Conservation (phyloP, 1,140 invertebrate genomes). For the Mamestra configurata region DNA sequence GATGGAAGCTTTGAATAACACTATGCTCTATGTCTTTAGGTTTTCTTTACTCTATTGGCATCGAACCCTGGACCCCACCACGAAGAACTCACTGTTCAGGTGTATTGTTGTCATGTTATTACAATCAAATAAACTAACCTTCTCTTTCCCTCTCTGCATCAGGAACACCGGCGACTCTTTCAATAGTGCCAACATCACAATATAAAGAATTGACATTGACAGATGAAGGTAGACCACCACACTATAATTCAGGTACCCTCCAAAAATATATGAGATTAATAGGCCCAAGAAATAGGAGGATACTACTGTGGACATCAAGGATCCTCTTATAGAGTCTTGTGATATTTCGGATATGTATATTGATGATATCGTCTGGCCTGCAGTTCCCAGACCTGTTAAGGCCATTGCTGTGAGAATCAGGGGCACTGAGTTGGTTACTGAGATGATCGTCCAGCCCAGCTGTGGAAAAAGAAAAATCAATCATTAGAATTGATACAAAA, state of each 20-base stretch:
- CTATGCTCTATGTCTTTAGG: too few relatives aligned
- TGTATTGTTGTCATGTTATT: too few relatives aligned
- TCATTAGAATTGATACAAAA: background rate
- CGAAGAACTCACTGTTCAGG: too few relatives aligned
- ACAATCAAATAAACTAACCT: conserved; percentile 62
- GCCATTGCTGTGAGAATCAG: conserved; percentile 65
- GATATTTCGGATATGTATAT: conserved; percentile 79
- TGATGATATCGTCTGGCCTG: conserved; percentile 70
- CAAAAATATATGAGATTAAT: conserved; percentile 72
- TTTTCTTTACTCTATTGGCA: too few relatives aligned
- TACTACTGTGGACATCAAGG: conserved; percentile 72
- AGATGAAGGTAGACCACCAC: conserved; percentile 72
- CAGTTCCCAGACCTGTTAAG: conserved; percentile 70
- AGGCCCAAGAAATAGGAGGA: conserved; percentile 72
- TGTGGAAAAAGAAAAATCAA: conserved; percentile 57
- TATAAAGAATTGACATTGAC: conserved; percentile 68
- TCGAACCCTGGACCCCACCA: too few relatives aligned
- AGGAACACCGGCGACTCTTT: conserved; percentile 79
- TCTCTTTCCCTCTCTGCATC: conserved; percentile 70
- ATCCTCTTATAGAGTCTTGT: conserved; percentile 77
- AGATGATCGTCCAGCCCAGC: conserved; percentile 74
- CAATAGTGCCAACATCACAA: conserved; percentile 67
- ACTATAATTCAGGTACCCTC: conserved; percentile 70
- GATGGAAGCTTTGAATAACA: too few relatives aligned
- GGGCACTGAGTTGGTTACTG: conserved; percentile 65